Evolutionary conservation across 2,888 invertebrate species (phyloP), one percentile per base, ranked within the genome.

Genomic region (Lypha dubia): DNA sequence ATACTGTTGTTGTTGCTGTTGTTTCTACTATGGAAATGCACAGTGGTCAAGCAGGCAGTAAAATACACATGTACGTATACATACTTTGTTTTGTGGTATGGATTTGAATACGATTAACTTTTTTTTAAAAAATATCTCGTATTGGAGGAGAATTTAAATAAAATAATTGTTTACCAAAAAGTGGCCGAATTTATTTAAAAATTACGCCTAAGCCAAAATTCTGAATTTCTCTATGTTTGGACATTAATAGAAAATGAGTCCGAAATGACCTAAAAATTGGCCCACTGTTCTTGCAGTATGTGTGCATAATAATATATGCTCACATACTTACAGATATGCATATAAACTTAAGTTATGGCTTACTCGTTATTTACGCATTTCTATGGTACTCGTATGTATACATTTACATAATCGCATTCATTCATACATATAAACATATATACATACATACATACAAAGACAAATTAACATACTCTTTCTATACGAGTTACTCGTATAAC

Each of bases 361-460:
- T 51, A 38, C 65, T 75, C 22, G 53, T 32, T 28, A 35, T 28
- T 65, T 60, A 73, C 24, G 44, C 62, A 74, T 58, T 58, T 58
- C 13, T 28, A 28, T 58, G 17, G 17, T 13, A 17, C 17, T 58
- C 8, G 20, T 28, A 28, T 2, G 5, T 5, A 28, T 28, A 28
- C 28, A 28, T 28, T 20, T 71, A 44, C 20, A 5, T 41, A 53
- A n/a, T 49, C 44, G 15, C 22, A 41, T n/a, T n/a, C n/a, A n/a
- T n/a, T n/a, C n/a, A n/a, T n/a, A n/a, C 8, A 20, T 28, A 28
- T 2, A 28, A 2, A 28, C 5, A 28, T 5, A 28, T 28, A 15
- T 71, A 44, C 20, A 5, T 41, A 53, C 9, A 38, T 32, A 8
- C 22, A 41, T 15, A 51, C 70, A 62, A 32, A 53, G 11, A 70